A percentile compares a stretch with the other conserved stretches of the same genome.
Conservation (phyloP, 2,888 invertebrate species). For the Spodoptera exigua region DNA sequence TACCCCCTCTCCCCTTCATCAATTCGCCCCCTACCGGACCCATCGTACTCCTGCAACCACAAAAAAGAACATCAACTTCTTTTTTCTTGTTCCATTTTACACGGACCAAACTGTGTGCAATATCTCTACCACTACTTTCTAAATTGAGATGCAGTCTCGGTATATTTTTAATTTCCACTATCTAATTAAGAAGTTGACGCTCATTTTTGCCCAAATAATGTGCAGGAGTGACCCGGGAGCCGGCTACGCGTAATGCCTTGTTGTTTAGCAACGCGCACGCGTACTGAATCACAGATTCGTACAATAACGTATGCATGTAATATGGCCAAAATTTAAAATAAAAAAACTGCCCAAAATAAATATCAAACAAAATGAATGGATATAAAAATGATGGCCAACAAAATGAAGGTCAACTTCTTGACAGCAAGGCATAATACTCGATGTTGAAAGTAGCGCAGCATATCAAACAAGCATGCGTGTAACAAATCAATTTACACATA, state of each 20-base stretch:
- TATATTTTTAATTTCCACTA: constrained; percentile 82
- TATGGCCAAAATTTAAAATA: constrained; percentile 84
- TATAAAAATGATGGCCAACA: constrained; percentile 95
- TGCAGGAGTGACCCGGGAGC: constrained; percentile 88
- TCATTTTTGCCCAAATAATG: constrained; percentile 93
- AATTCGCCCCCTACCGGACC: constrained; percentile 89
- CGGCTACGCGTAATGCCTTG: constrained; percentile 86
- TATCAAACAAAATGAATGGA: constrained; percentile 88
- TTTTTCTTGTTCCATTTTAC: constrained; percentile 89
- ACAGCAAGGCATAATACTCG: constrained; percentile 91
- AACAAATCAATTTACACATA: constrained; percentile 71
- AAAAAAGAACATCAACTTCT: constrained; percentile 96
- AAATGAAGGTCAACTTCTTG: constrained; percentile 99
- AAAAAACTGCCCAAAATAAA: constrained; percentile 86
- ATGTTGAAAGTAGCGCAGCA: constrained; percentile 86
- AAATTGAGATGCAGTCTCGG: constrained; percentile 87
- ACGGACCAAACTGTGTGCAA: constrained; percentile 85
- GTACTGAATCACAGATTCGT: constrained; percentile 80
- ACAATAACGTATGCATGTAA: constrained; percentile 79
- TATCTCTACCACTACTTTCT: constrained; percentile 87
- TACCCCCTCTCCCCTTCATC: constrained; percentile 89
- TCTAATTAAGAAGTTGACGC: constrained; percentile 94
- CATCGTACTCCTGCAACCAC: constrained; percentile 97
- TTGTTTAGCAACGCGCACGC: constrained; percentile 84
- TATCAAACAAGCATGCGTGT: constrained; percentile 87